These are phyloP conservation scores for Psettodes erumei DNA, from an alignment of 2,113 vertebrate species.

Conservation along the genomic window DNA sequence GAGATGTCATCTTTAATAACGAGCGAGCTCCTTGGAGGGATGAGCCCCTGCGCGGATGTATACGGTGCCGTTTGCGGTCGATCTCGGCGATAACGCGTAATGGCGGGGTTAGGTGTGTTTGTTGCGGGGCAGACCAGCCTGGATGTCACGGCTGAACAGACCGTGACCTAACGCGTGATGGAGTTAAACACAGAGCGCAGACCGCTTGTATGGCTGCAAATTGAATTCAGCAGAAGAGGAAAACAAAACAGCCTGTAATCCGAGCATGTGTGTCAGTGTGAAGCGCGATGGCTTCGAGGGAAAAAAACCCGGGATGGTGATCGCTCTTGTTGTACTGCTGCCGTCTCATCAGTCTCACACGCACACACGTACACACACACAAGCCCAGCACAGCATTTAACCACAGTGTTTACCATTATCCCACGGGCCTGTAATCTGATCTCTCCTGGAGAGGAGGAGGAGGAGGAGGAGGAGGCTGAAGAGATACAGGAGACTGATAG, in stretches of 20 bases:
- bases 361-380: constrained; percentile 8
- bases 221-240: constrained; percentile 56
- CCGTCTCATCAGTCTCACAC: not conserved
- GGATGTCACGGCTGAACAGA: constrained; percentile 58
- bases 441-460: constrained; percentile 27
- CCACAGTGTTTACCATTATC: constrained; percentile 66
- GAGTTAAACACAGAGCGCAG: constrained; percentile 55
- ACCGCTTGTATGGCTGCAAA: constrained; percentile 52
- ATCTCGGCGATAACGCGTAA: constrained; percentile 48
- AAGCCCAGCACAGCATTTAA: constrained; percentile 27
- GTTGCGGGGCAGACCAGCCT: constrained; percentile 30
- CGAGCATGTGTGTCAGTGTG: constrained; percentile 15
- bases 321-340: not conserved
- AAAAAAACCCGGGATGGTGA: not conserved
- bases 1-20: constrained; percentile 53
- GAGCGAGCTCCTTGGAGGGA: constrained; percentile 20
- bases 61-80: constrained; percentile 13
- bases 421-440: constrained; percentile 73
- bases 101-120: constrained; percentile 54
- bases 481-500: constrained; percentile 36
- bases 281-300: constrained; percentile 6
- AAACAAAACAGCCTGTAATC: constrained; percentile 61
- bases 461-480: constrained; percentile 8
- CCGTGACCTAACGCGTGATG: constrained; percentile 53
- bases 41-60: not conserved